Evolutionary conservation across 2,113 vertebrate genomes (phyloP), one percentile per base, ranked within the genome.

Genomic region (Panthera tigris): DNA sequence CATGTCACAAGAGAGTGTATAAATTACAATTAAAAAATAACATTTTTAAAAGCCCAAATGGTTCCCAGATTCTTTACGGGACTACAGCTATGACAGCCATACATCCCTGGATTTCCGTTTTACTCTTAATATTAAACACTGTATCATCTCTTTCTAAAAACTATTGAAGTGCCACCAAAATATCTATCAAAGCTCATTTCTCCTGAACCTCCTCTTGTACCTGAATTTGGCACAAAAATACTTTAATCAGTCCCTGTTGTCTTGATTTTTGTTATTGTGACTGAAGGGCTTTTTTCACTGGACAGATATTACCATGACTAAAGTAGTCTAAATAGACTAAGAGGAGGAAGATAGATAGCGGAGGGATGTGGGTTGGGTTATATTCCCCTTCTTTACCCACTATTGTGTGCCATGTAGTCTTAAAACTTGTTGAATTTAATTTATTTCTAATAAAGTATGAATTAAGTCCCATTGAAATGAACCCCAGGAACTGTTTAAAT

Each of bases 351-450:
- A 61, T 50, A 50, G 13, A 50, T 50, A 66, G 61, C 78, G 5
- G 87, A 61, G n/a, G 2, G 45, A 16, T 55, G 80, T 94, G 61
- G 83, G 21, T 50, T 80, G 78, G 36, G 18, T 71, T 33, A 23
- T 9, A 74, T 45, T 91, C 48, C 85, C 89, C 71, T 19, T 84
- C 18, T 86, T 79, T 25, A 41, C 68, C n/a, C 73, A 39, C 39
- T 82, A 1, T 89, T 68, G 36, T 61, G 48, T 85, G 16, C 78
- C 87, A 1, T 57, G 4, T 66, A 48, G n/a, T 90, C 69, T 90
- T 94, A 84, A 96, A 95, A 84, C 63, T 48, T 94, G 11, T 36
- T 94, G 81, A 93, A 52, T 65, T 96, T 76, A 93, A 31, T 80
- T 95, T 76, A 87, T 88, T 97, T 93, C 80, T 96, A 76, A 74